Evolutionary conservation across 2,113 vertebrate species (phyloP).

Genomic region (Pholis gunnellus): DNA sequence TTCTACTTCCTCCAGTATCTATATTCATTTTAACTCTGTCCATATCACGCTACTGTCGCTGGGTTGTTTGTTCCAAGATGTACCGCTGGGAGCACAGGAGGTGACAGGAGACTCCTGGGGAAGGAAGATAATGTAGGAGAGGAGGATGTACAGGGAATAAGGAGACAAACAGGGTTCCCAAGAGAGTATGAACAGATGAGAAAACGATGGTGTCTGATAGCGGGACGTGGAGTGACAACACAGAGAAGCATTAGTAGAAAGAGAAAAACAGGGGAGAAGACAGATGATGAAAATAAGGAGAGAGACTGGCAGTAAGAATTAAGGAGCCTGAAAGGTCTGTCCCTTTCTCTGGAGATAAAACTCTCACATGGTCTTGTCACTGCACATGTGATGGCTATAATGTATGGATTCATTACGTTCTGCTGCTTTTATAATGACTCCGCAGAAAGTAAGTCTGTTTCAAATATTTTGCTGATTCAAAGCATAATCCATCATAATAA

Average conservation of each 20-base stretch:
- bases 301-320: slow-evolving; percentile 49
- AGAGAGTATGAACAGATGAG: slow-evolving; percentile 70
- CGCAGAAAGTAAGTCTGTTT: not conserved
- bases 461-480: slow-evolving; percentile 30
- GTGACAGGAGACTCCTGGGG: slow-evolving; percentile 76
- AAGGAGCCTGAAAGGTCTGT: slow-evolving; percentile 36
- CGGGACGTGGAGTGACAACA: slow-evolving; percentile 67
- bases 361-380: slow-evolving; percentile 20
- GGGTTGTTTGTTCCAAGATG: slow-evolving; percentile 67
- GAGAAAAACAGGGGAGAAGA: slow-evolving; percentile 42
- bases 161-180: slow-evolving; percentile 72
- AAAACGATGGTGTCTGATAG: slow-evolving; percentile 67
- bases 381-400: slow-evolving; percentile 21
- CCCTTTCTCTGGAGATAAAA: slow-evolving; percentile 15
- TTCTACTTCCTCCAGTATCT: slow-evolving; percentile 43
- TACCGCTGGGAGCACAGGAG: slow-evolving; percentile 68
- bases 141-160: slow-evolving; percentile 62
- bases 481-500: slow-evolving; percentile 24
- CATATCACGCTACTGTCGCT: slow-evolving; percentile 53
- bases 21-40: slow-evolving; percentile 49
- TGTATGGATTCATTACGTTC: slow-evolving; percentile 38
- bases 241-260: slow-evolving; percentile 66
- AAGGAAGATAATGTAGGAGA: slow-evolving; percentile 57
- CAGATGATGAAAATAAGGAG: slow-evolving; percentile 50
- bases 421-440: slow-evolving; percentile 30